Conservation (phyloP, 2,797 vertebrate genomes). For the Sitta carolinensis region DNA sequence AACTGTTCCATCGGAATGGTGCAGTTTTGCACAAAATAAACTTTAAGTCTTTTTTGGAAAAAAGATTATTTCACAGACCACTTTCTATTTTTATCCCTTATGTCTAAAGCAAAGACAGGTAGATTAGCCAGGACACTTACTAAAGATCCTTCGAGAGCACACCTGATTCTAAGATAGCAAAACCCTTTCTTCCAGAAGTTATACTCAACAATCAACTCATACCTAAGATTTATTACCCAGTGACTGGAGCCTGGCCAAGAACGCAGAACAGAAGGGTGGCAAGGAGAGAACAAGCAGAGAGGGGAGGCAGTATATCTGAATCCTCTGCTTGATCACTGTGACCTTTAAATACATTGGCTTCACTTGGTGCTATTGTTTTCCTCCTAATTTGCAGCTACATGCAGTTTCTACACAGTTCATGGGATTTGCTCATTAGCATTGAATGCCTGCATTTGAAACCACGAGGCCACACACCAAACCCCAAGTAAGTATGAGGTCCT, state of each 20-base stretch:
- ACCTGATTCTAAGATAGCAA: not conserved
- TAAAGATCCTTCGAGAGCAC: not conserved
- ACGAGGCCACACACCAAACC: not conserved
- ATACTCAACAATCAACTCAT: not conserved
- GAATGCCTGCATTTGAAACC: not conserved
- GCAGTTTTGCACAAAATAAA: not conserved
- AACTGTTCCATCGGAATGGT: not conserved
- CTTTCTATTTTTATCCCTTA: not conserved
- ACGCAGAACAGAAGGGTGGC: not conserved
- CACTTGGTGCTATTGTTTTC: not conserved
- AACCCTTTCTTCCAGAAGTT: not conserved
- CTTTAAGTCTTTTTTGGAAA: not conserved
- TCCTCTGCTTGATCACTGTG: not conserved
- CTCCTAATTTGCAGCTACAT: not conserved
- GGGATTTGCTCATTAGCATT: not conserved
- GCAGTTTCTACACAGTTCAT: not conserved
- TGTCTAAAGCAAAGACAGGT: not conserved
- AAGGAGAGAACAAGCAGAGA: not conserved
- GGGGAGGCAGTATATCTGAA: not conserved
- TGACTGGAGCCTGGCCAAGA: not conserved
- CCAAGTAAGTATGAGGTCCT: not conserved
- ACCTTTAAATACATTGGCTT: not conserved
- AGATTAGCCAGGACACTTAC: not conserved
- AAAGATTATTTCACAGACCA: not conserved
- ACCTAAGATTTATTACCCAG: constrained; percentile 5